Evolutionary conservation across 2,113 vertebrate species (phyloP).

Genomic region (Pogona vitticeps): DNA sequence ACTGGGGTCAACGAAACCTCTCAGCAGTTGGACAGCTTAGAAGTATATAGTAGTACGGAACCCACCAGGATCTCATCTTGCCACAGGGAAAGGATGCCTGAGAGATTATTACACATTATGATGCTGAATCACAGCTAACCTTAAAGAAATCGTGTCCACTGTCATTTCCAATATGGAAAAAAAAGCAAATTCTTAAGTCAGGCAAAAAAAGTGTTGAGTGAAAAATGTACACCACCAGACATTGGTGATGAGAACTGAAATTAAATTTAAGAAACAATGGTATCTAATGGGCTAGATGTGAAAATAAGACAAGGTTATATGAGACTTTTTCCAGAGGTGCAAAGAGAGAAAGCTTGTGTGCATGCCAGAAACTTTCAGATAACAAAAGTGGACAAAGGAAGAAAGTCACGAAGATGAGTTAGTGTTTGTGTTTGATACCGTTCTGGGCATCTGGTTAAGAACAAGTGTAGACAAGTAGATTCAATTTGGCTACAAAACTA

Average conservation of each 20-base stretch:
- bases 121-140: background rate
- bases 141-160: rapidly evolving
- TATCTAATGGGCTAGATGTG: background rate
- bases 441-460: too few relatives aligned
- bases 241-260: background rate
- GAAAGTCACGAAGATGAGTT: background rate
- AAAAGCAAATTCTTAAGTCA: background rate
- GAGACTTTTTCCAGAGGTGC: background rate
- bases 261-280: background rate
- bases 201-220: background rate
- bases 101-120: background rate
- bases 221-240: background rate
- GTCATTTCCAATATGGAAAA: rapidly evolving
- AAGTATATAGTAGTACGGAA: background rate
- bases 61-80: too few relatives aligned
- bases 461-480: background rate
- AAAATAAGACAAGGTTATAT: background rate
- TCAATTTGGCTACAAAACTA: background rate
- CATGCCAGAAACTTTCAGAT: background rate
- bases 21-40: background rate
- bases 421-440: background rate
- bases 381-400: background rate
- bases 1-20: background rate
- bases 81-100: background rate
- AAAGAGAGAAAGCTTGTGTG: background rate